These are phyloP conservation scores for Henricia sp. DNA, from an alignment of 53 echinoderm and acorn worm genomes.

Conservation along the genomic window DNA sequence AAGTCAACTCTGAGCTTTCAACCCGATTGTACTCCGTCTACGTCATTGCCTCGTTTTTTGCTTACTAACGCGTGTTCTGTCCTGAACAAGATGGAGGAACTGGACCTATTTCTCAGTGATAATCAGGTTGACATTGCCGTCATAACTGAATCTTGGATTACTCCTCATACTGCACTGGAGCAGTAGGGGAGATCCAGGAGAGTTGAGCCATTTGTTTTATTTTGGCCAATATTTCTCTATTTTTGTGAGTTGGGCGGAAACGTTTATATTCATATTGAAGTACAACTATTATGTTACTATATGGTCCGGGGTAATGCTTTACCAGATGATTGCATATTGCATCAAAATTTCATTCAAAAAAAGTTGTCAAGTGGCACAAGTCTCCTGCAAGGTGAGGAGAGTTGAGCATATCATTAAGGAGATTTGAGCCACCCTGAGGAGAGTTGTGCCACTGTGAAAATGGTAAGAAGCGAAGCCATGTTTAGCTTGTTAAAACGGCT, in stretches of 20 bases:
- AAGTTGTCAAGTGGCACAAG: constrained; percentile 52
- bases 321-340: constrained; percentile 23
- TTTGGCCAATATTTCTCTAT: constrained; percentile 23
- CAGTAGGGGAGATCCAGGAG: too few relatives aligned
- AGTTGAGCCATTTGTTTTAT: neutral
- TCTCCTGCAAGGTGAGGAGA: constrained; percentile 63
- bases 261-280: constrained; percentile 4
- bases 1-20: neutral
- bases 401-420: constrained; percentile 65
- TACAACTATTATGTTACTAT: constrained; percentile 27
- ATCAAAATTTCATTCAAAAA: constrained; percentile 26
- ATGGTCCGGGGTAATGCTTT: constrained; percentile 8
- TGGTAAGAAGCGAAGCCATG: constrained; percentile 31
- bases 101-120: neutral
- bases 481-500: constrained; percentile 32
- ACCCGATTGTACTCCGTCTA: neutral
- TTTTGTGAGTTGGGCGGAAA: constrained; percentile 12
- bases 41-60: neutral
- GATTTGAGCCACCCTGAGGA: constrained; percentile 61
- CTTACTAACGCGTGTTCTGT: neutral
- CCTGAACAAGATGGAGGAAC: neutral
- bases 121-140: neutral
- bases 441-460: constrained; percentile 46
- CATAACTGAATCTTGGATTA: neutral
- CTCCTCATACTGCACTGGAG: neutral